Evolutionary conservation across 2,797 vertebrate genomes (phyloP).

Genomic region (Enteromius trimaculatus): DNA sequence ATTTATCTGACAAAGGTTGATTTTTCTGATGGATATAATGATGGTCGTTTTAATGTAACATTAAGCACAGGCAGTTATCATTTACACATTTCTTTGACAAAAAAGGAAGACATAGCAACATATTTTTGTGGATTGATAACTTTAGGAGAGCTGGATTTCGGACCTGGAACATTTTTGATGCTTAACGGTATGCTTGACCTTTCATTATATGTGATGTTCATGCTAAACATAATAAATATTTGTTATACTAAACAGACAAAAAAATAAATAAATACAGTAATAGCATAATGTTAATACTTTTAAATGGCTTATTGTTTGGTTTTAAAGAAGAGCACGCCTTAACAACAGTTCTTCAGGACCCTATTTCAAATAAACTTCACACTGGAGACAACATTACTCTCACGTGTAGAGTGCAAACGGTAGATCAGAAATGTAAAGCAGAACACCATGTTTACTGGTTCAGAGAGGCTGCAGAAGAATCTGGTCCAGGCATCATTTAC

Average conservation of each 20-base stretch:
- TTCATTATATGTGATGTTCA: background rate
- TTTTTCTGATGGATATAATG: constrained; percentile 12
- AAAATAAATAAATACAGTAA: background rate
- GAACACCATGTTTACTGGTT: constrained; percentile 52
- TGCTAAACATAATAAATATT: background rate
- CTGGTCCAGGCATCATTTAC: constrained; percentile 41
- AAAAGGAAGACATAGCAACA: constrained; percentile 27
- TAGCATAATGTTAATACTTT: background rate
- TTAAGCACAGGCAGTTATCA: constrained; percentile 1
- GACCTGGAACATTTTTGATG: constrained; percentile 39
- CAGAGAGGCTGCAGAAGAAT: constrained; percentile 44
- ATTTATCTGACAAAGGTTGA: background rate
- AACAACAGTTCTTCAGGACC: constrained; percentile 40
- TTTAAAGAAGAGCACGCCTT: constrained; percentile 9
- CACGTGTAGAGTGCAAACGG: constrained; percentile 34
- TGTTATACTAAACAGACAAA: background rate
- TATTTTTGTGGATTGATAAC: constrained; percentile 36
- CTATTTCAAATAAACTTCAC: constrained; percentile 4
- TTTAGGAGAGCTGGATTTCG: constrained; percentile 41
- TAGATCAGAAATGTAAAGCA: constrained; percentile 35
- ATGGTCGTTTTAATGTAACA: constrained; percentile 3
- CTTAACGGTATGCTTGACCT: constrained; percentile 7
- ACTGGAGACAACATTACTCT: constrained; percentile 45
- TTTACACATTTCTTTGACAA: constrained; percentile 23
- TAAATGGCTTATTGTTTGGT: background rate